phyloP scores from a whole-genome alignment of 1,140 invertebrate species.

The Cepaea nemoralis region DNA sequence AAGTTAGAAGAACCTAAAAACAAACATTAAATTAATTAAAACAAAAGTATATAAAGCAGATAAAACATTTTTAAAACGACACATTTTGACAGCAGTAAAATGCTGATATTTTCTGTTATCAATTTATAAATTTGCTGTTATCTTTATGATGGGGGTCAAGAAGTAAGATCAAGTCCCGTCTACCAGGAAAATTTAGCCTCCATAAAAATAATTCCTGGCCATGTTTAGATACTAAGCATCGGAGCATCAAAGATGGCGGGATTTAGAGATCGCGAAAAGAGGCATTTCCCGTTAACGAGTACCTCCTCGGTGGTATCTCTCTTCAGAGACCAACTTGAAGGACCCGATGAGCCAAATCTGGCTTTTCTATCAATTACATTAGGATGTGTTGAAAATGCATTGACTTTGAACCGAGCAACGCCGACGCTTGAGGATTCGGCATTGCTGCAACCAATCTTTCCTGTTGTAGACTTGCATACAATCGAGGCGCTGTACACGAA shows the following conservation, averaged over 20 bases:
- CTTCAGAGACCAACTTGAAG: constrained; percentile 84
- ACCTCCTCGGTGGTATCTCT: constrained; percentile 83
- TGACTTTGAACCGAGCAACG: constrained; percentile 81
- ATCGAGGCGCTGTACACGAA: constrained; percentile 84
- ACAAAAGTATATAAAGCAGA: no score
- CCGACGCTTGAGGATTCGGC: constrained; percentile 56
- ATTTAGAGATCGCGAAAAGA: constrained; percentile 70
- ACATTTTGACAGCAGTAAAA: no score
- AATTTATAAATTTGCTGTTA: no score
- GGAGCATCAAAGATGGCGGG: constrained; percentile 68
- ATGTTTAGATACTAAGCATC: no score
- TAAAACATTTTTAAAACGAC: no score
- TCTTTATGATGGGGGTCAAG: no score
- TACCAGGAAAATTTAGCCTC: no score
- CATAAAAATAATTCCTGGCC: no score
- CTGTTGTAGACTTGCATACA: constrained; percentile 79
- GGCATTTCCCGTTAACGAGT: constrained; percentile 84
- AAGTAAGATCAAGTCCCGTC: no score
- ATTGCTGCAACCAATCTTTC: constrained; percentile 71
- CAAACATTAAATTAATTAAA: no score
- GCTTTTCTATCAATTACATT: constrained; percentile 91
- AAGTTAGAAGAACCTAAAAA: no score
- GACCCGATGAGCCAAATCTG: constrained; percentile 85
- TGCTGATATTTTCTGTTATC: no score
- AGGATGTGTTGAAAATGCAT: constrained; percentile 90